These are phyloP conservation scores for Pharmacophagus antenor DNA, from an alignment of 2,888 invertebrate species.

Conservation along the genomic window DNA sequence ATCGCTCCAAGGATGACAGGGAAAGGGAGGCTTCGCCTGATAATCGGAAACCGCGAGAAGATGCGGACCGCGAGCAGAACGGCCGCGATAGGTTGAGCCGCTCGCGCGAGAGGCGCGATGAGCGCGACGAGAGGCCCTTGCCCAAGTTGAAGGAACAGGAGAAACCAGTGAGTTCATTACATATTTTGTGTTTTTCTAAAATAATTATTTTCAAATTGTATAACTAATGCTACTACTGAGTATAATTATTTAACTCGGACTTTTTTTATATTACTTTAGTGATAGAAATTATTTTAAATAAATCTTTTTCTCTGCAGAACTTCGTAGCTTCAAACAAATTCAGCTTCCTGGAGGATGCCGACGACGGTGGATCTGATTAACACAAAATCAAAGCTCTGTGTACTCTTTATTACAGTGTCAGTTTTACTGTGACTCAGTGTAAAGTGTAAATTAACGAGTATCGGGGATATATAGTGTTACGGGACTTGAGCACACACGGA, in stretches of 20 bases:
- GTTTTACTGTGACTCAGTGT: constrained; percentile 68
- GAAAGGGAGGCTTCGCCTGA: constrained; percentile 36
- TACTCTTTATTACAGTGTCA: constrained; percentile 54
- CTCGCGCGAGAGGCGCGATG: constrained; percentile 55
- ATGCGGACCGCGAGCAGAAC: constrained; percentile 46
- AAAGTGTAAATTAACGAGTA: constrained; percentile 76
- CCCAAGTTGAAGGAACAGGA: constrained; percentile 88
- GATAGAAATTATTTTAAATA: background rate
- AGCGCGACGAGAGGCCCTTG: constrained; percentile 72
- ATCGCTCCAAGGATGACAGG: constrained; percentile 36
- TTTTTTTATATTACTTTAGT: no score
- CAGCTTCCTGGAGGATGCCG: constrained; percentile 86
- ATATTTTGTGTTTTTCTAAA: background rate
- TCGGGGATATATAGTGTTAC: constrained; percentile 61
- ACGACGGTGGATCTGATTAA: constrained; percentile 76
- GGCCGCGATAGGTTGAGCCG: constrained; percentile 55
- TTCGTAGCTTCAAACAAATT: constrained; percentile 89
- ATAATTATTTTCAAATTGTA: no score
- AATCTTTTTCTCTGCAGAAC: constrained; percentile 76
- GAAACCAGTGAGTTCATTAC: constrained; percentile 82
- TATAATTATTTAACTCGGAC: no score
- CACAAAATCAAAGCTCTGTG: constrained; percentile 41
- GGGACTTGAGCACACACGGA: constrained; percentile 59
- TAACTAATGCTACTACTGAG: no score
- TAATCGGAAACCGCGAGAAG: constrained; percentile 35